Base-by-base conservation (phyloP, 2,797 vertebrate genomes). In the Rhinogobio ventralis region DNA sequence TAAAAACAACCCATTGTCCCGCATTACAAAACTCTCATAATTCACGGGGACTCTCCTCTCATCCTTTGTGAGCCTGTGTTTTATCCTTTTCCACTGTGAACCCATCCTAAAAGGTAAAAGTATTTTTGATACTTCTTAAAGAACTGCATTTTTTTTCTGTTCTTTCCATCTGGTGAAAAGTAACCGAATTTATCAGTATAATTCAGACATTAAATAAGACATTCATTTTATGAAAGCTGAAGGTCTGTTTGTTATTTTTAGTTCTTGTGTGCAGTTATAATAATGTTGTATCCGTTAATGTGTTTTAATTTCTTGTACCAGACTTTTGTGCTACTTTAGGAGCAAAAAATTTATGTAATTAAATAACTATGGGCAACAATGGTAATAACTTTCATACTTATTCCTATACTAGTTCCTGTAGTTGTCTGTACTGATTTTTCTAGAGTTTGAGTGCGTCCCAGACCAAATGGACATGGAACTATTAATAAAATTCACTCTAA, bases 1-100 rank as follows among this genome's bases (percentile, higher is more conserved):
- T 95, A 94, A 95, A 95, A 90, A 78, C 53, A 88, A 84, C 66
- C 42, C 80, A 85, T 81, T 81, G 90, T 88, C 68, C 86, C 57
- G 85, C 79, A 83, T 75, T 83, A 84, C 71, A 85, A 33, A 84
- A 87, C 81, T 73, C 77, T 79, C 82, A 81, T 53, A 88, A 89
- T 86, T 92, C 86, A 90, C 86, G 39, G 67, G 30, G 55, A 62
- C 73, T 82, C 79, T 57, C 55, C 84, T 57, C 55, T 79, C 71
- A 85, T 76, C 39, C 49, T 77, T 46, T 57, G 77, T 53, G 69
- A 62, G 28, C 64, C 73, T 62, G 46, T 36, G 51, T 64, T 64
- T 64, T 84, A 83, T 81, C 57, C 76, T 83, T 78, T 11, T 42
- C 36, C 36, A 46, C n/a, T 17, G 49, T 57, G 9, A 77, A 67